phyloP scores from a whole-genome alignment of 2,888 invertebrate species.

The Geophilus truncorum region DNA sequence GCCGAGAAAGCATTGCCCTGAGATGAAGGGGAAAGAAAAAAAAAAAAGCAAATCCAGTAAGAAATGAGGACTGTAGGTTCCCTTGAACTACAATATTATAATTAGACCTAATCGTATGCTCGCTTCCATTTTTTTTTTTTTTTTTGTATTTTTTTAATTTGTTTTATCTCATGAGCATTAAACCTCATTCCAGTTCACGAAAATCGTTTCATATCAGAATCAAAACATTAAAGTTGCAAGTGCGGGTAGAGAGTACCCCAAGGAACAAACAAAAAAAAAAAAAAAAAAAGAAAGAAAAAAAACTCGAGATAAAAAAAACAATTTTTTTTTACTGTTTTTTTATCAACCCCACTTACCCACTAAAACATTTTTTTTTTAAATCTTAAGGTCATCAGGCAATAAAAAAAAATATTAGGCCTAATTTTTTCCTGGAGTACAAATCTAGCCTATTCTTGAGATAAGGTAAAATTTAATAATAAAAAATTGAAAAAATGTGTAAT shows the following conservation, averaged over 20 bases:
- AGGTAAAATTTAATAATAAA: too few species aligned
- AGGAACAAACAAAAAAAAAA: too few species aligned
- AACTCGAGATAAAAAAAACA: too few species aligned
- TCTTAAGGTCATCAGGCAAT: neutral
- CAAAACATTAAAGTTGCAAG: too few species aligned
- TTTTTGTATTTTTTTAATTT: too few species aligned
- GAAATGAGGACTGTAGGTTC: neutral
- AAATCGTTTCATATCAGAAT: too few species aligned
- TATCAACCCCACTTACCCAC: neutral
- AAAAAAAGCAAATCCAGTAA: neutral
- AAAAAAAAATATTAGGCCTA: too few species aligned
- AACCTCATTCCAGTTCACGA: neutral
- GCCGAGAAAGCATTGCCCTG: slow-evolving; percentile 3
- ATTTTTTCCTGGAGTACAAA: too few species aligned
- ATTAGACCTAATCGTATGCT: neutral
- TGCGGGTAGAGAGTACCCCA: too few species aligned
- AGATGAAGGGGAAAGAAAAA: neutral
- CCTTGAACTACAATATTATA: neutral
- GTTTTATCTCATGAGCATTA: neutral
- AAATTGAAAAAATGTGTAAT: too few species aligned
- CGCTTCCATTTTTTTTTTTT: neutral
- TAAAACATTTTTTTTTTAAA: neutral
- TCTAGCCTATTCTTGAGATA: too few species aligned
- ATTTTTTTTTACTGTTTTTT: too few species aligned
- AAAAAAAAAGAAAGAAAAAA: neutral